Evolutionary conservation across 1,140 invertebrate species (phyloP).

Genomic region (Drosophila albomicans): DNA sequence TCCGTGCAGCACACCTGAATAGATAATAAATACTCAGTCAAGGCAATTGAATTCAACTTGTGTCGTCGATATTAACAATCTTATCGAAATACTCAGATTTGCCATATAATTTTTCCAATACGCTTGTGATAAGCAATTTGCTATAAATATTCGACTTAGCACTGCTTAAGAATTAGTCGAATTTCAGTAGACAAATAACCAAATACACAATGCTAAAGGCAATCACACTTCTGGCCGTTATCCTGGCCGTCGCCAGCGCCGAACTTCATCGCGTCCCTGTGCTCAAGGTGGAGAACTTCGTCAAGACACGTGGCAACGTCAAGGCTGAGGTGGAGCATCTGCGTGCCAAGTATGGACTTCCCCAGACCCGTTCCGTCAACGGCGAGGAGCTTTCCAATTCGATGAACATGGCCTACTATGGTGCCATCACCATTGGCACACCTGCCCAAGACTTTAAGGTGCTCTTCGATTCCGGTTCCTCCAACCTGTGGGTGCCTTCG

Average conservation of each 20-base stretch:
- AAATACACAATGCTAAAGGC: slow-evolving; percentile 54
- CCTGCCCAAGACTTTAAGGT: slow-evolving; percentile 97
- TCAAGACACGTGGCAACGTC: slow-evolving; percentile 67
- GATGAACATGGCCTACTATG: slow-evolving; percentile 98
- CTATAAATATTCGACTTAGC: slow-evolving; percentile 60
- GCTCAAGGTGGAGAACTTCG: slow-evolving; percentile 66
- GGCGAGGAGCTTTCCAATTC: slow-evolving; percentile 95
- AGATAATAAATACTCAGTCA: slow-evolving; percentile 22
- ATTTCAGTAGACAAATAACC: slow-evolving; percentile 47
- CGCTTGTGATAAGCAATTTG: slow-evolving; percentile 19
- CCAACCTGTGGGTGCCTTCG: slow-evolving; percentile 99
- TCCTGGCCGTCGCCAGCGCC: slow-evolving; percentile 71
- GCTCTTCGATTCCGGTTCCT: slow-evolving; percentile 99
- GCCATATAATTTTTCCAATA: neutral
- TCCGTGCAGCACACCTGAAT: slow-evolving; percentile 5
- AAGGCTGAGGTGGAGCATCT: slow-evolving; percentile 61
- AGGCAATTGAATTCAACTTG: slow-evolving; percentile 17
- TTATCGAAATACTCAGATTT: slow-evolving; percentile 28
- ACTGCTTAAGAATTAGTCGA: slow-evolving; percentile 55
- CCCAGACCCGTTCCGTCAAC: slow-evolving; percentile 45
- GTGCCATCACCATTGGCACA: slow-evolving; percentile 95
- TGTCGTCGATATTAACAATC: slow-evolving; percentile 23
- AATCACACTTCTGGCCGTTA: slow-evolving; percentile 43
- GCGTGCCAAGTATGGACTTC: slow-evolving; percentile 61
- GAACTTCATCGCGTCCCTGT: slow-evolving; percentile 69